Evolutionary conservation across 2,888 invertebrate species (phyloP), one percentile per base, ranked within the genome.

Genomic region (Coelogynopora nodosa): DNA sequence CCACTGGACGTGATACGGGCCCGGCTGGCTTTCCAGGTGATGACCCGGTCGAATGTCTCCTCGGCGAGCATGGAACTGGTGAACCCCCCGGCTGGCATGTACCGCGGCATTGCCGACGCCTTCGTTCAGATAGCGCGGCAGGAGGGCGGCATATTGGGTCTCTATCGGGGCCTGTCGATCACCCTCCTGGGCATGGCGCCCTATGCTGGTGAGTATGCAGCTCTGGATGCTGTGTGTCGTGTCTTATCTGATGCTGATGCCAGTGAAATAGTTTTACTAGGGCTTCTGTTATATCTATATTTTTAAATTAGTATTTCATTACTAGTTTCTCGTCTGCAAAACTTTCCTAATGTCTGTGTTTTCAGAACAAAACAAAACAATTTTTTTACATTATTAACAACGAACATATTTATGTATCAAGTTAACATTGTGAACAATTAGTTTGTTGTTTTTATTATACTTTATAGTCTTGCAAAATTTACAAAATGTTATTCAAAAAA

Each of bases 141-240:
- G 13, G 82, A 82, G 31, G 31, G 31, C n/a, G 82, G 82, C 29
- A 82, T 82, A n/a, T 28, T 82, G 2, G 82, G 82, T 82, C 82
- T 82, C 23, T 82, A 82, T 82, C 29, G 31, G 31, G 82, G 82
- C 0, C 31, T 82, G 23, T 30, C 18, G 13, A 30, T 31, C 1
- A 82, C 82, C 2, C 2, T 82, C 2, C 29, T 82, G 13, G 82
- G 82, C 29, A 82, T 82, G 82, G 82, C 82, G n/a, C 82, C 82
- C 29, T 82, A 82, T 82, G 82, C 82, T 30, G 82, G 82, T 82
- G 29, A 13, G n/a, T 67, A 67, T 67, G 10, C 67, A 13, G 10
- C 10, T 67, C n/a, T 13, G 10, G n/a, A n/a, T 67, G n/a, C 67
- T 67, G 10, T 67, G 10, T 67, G 10, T 13, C 67, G 67, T 67